Conservation (phyloP, 1,140 invertebrate species). For the Pseudobourletiella spinata region DNA sequence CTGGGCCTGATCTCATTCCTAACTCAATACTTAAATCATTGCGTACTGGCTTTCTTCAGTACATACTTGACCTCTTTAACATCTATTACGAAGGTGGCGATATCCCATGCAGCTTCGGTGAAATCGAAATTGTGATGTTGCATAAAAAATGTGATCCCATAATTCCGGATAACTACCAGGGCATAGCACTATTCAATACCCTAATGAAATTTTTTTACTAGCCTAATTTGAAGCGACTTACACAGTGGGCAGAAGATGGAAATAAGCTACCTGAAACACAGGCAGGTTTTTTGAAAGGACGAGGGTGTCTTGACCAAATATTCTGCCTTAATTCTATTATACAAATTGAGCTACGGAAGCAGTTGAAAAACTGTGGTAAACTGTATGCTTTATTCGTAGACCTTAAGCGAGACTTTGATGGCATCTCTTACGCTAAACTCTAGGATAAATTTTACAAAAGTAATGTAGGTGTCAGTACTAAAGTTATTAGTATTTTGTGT, state of each 20-base stretch:
- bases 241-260: background rate
- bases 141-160: constrained; percentile 33
- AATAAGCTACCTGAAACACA: constrained; percentile 14
- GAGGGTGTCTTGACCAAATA: constrained; percentile 11
- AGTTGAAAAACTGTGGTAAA: background rate
- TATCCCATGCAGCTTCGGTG: too few relatives aligned
- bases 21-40: background rate
- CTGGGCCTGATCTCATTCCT: background rate
- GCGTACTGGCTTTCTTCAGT: background rate
- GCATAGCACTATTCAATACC: constrained; percentile 35
- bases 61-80: background rate
- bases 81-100: background rate
- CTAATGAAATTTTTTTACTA: constrained; percentile 32
- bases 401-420: constrained; percentile 15
- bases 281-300: constrained; percentile 10
- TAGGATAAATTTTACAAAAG: too few relatives aligned
- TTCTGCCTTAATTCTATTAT: background rate
- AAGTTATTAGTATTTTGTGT: constrained; percentile 13
- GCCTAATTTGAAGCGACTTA: constrained; percentile 16
- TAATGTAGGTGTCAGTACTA: constrained; percentile 4
- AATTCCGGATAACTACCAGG: constrained; percentile 35
- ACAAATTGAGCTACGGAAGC: background rate
- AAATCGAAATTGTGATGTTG: constrained; percentile 5
- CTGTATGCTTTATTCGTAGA: constrained; percentile 19
- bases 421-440: constrained; percentile 1